These are phyloP conservation scores for Dissostichus mawsoni DNA, from an alignment of 2,113 vertebrate genomes.

Conservation along the genomic window DNA sequence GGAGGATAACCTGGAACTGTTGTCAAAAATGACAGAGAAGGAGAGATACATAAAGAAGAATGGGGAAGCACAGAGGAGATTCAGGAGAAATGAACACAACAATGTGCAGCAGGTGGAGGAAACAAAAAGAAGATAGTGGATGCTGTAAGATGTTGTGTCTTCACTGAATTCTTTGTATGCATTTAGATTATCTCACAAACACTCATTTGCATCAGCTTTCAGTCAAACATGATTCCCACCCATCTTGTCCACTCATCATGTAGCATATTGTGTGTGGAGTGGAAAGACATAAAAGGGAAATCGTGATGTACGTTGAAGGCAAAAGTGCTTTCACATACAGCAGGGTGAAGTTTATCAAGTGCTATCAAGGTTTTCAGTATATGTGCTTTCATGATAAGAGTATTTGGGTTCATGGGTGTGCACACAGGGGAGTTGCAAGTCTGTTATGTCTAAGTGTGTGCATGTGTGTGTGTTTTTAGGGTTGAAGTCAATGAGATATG, in stretches of 20 bases:
- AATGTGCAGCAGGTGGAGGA: not conserved
- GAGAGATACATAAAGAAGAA: constrained; percentile 4
- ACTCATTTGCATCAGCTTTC: constrained; percentile 12
- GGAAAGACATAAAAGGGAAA: not conserved
- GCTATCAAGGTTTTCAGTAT: not conserved
- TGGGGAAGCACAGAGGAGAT: not conserved
- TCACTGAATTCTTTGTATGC: not conserved
- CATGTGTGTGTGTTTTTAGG: constrained; percentile 7
- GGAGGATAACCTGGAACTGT: constrained; percentile 22
- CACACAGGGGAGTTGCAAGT: constrained; percentile 1
- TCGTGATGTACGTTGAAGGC: not conserved
- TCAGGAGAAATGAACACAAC: constrained; percentile 3
- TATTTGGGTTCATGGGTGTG: not conserved
- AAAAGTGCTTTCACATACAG: not conserved
- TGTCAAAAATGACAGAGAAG: constrained; percentile 35
- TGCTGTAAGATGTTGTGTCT: not conserved
- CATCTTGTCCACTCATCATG: not conserved
- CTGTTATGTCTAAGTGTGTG: constrained; percentile 19
- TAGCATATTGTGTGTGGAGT: not conserved
- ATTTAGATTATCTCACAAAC: not conserved
- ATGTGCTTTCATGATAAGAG: not conserved
- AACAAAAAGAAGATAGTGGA: not conserved
- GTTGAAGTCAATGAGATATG: constrained; percentile 66
- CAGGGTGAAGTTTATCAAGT: not conserved
- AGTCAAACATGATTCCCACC: not conserved